Conservation (phyloP, 2,888 invertebrate species). For the Mimumesa dahlbomi region DNA sequence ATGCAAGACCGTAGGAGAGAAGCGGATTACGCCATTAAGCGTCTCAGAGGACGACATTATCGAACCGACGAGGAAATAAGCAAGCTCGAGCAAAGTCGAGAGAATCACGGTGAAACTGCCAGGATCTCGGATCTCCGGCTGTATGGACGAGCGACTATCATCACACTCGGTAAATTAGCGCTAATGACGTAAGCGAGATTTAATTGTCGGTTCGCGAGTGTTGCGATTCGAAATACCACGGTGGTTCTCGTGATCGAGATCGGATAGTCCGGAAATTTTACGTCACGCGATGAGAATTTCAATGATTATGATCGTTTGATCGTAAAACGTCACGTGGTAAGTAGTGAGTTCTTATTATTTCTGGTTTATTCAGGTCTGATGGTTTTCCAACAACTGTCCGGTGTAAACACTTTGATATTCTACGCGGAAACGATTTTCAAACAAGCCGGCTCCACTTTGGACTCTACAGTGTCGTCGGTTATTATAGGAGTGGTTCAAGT, state of each 20-base stretch:
- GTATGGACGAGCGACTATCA: slow-evolving; percentile 49
- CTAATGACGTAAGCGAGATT: too few species aligned
- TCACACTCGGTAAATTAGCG: slow-evolving; percentile 54
- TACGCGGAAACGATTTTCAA: slow-evolving; percentile 83
- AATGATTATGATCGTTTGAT: too few species aligned
- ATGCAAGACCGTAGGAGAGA: slow-evolving; percentile 82
- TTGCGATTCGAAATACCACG: too few species aligned
- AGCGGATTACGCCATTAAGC: slow-evolving; percentile 84
- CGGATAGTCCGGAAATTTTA: too few species aligned
- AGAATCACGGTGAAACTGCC: slow-evolving; percentile 52
- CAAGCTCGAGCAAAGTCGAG: slow-evolving; percentile 74
- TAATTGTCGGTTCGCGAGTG: background rate
- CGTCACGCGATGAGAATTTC: too few species aligned
- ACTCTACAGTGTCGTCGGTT: slow-evolving; percentile 81
- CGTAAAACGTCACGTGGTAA: too few species aligned
- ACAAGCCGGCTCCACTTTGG: slow-evolving; percentile 79
- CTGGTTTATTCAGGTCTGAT: slow-evolving; percentile 81
- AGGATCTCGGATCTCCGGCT: slow-evolving; percentile 50
- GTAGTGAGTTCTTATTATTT: too few species aligned
- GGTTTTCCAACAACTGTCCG: slow-evolving; percentile 85
- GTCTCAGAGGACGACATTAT: slow-evolving; percentile 84
- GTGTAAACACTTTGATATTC: slow-evolving; percentile 84
- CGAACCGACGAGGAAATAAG: slow-evolving; percentile 83
- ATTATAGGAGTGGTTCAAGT: slow-evolving; percentile 84
- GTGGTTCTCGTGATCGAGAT: too few species aligned